Percentiles rank a stretch among this genome's conserved stretches.
Conservation (phyloP, 2,113 vertebrate species). For the Tragelaphus strepsiceros region DNA sequence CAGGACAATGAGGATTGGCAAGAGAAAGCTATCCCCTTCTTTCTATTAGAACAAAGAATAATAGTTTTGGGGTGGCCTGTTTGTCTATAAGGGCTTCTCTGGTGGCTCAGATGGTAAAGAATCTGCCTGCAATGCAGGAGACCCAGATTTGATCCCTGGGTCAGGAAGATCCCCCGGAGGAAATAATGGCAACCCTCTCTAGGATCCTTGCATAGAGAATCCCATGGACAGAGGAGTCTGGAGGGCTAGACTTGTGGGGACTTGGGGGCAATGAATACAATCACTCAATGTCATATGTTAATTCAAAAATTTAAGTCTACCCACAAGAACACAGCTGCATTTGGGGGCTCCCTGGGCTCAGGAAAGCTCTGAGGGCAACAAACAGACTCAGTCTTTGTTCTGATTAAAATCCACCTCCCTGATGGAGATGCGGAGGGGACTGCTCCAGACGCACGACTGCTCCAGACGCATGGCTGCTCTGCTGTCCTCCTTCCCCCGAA, state of each 20-base stretch:
- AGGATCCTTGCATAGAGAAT: not conserved
- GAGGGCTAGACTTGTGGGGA: not conserved
- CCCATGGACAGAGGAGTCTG: not conserved
- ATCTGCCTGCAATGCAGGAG: not conserved
- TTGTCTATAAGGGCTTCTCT: not conserved
- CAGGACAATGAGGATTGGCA: not conserved
- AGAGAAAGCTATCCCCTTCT: not conserved
- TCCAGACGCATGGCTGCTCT: rapidly evolving
- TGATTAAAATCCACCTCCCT: too few relatives aligned
- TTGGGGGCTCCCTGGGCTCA: slow-evolving; percentile 38
- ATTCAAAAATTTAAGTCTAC: not conserved
- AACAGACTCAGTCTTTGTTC: rapidly evolving
- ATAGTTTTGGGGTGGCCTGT: too few relatives aligned
- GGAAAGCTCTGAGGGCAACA: not conserved
- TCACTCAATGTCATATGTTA: not conserved
- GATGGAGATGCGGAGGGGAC: too few relatives aligned
- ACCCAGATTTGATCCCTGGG: not conserved
- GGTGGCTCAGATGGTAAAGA: not conserved
- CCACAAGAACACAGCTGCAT: slow-evolving; percentile 56
- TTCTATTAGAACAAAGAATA: not conserved
- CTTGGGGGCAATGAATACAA: not conserved
- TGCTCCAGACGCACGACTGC: rapidly evolving
- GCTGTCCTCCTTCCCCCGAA: not conserved
- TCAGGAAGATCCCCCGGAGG: not conserved
- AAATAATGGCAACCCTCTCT: not conserved